Evolutionary conservation across 1,140 invertebrate species (phyloP).

Genomic region (Amyelois transitella): DNA sequence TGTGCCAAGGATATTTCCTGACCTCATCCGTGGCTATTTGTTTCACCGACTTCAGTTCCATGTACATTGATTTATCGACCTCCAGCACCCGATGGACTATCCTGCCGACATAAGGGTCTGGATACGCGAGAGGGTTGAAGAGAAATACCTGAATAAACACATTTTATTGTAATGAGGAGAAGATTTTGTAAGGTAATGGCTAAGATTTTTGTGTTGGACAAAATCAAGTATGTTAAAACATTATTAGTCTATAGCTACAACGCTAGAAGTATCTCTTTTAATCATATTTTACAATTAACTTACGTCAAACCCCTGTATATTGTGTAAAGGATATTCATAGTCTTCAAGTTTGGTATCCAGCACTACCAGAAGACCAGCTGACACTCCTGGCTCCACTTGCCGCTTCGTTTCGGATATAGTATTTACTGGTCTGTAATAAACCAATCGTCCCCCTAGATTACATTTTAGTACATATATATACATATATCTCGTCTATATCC

Average conservation of each 20-base stretch:
- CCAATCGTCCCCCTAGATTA: not conserved
- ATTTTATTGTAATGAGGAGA: too few species aligned
- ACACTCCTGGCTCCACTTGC: conserved; percentile 24
- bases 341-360: conserved; percentile 67
- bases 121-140: conserved; percentile 42
- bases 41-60: conserved; percentile 35
- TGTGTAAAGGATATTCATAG: conserved; percentile 66
- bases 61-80: conserved; percentile 16
- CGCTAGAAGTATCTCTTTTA: too few species aligned
- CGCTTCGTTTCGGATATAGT: conserved; percentile 19
- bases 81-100: conserved; percentile 33
- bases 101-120: conserved; percentile 38
- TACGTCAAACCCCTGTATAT: conserved; percentile 53
- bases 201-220: too few species aligned
- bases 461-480: conserved; percentile 3
- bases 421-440: conserved; percentile 16
- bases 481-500: too few species aligned
- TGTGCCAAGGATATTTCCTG: conserved; percentile 33
- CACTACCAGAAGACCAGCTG: conserved; percentile 58
- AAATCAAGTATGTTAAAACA: too few species aligned
- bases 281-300: conserved; percentile 12
- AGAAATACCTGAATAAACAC: conserved; percentile 43
- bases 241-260: not conserved
- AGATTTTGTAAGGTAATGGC: conserved; percentile 5
- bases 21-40: conserved; percentile 48